Evolutionary conservation across 2,113 vertebrate genomes (phyloP).

Genomic region (Ariopsis seemanni): DNA sequence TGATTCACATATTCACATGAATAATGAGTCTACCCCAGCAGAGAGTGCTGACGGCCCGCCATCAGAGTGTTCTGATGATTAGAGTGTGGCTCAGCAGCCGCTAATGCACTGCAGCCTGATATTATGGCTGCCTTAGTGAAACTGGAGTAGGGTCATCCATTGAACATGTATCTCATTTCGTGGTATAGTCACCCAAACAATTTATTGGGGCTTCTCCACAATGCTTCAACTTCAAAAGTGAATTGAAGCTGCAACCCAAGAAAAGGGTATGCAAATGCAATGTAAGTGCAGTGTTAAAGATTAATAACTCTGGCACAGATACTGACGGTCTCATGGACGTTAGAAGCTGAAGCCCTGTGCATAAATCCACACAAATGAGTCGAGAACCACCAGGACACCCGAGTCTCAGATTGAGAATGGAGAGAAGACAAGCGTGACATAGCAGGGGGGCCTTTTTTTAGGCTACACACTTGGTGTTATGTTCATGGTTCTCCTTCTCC

Average conservation of each 20-base stretch:
- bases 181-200: neutral
- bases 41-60: neutral
- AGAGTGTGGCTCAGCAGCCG: too few species aligned
- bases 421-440: neutral
- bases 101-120: neutral
- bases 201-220: neutral
- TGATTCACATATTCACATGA: neutral
- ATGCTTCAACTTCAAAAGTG: neutral
- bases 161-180: too few species aligned
- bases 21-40: neutral
- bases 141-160: neutral
- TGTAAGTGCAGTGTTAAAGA: neutral
- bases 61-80: slow-evolving; percentile 10
- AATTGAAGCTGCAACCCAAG: neutral
- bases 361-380: neutral
- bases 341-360: neutral
- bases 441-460: neutral
- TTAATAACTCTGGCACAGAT: neutral
- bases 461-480: neutral
- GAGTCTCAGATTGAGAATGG: neutral
- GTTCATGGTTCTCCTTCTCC: neutral
- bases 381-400: neutral
- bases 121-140: neutral
- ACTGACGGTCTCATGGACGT: neutral
- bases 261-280: neutral